These are phyloP conservation scores for Luscinia luscinia DNA, from an alignment of 2,797 vertebrate genomes.

Conservation along the genomic window DNA sequence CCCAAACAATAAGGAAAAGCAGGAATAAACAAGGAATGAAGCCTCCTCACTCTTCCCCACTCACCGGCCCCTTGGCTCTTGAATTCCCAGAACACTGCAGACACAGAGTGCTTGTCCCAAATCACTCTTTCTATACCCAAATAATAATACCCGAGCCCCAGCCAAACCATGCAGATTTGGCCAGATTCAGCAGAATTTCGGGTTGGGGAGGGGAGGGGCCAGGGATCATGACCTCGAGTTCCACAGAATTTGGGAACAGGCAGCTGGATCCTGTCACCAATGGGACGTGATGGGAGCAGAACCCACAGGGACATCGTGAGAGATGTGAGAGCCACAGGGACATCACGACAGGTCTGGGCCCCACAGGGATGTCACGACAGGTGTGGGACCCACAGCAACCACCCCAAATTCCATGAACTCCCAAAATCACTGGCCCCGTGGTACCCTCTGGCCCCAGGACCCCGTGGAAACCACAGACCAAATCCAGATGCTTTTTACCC, in stretches of 20 bases:
- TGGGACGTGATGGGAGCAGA: background rate
- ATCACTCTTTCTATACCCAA: background rate
- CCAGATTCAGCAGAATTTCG: background rate
- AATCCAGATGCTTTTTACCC: background rate
- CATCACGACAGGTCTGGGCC: fast-evolving
- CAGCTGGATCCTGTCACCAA: background rate
- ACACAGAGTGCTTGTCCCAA: background rate
- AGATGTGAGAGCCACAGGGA: no score
- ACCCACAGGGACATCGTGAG: background rate
- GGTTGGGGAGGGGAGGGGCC: no score
- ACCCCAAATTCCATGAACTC: background rate
- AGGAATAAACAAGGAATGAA: background rate
- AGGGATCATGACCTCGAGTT: background rate
- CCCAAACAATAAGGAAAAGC: background rate
- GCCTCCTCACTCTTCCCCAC: background rate
- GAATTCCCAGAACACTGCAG: background rate
- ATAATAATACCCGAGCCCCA: background rate
- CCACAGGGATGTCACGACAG: background rate
- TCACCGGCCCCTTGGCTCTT: background rate
- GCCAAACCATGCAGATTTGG: background rate
- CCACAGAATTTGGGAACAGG: background rate
- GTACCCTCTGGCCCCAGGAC: background rate
- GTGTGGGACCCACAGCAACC: background rate
- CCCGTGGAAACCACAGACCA: background rate
- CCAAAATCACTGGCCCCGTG: background rate